Conservation (phyloP, 2,797 vertebrate species). For the Acanthurus tractus region DNA sequence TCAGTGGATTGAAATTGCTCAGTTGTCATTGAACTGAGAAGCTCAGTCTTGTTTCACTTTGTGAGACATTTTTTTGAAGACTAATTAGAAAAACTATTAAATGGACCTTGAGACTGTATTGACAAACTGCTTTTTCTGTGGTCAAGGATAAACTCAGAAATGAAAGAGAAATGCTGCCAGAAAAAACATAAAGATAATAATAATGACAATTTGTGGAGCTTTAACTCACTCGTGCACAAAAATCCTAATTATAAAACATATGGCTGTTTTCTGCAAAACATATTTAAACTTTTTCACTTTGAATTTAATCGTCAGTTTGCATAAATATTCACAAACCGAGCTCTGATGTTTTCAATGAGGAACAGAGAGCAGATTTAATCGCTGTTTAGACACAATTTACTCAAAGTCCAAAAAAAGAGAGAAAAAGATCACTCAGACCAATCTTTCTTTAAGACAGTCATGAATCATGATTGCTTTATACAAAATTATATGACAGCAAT, state of each 20-base stretch:
- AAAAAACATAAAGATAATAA: not conserved
- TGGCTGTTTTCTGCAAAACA: not conserved
- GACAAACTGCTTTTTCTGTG: not conserved
- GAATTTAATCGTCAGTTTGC: not conserved
- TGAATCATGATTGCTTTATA: slow-evolving; percentile 74
- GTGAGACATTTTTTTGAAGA: not conserved
- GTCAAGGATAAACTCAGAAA: not conserved
- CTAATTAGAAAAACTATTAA: not conserved
- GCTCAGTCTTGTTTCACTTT: not conserved
- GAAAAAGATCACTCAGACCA: slow-evolving; percentile 23
- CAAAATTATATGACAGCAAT: slow-evolving; percentile 78
- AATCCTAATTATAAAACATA: not conserved
- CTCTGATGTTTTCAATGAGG: not conserved
- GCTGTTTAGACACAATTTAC: slow-evolving; percentile 32
- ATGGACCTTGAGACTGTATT: not conserved
- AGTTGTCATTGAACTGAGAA: not conserved
- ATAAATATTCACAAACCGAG: not conserved
- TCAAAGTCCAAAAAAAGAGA: slow-evolving; percentile 17
- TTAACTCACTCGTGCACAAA: not conserved
- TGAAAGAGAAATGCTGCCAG: not conserved
- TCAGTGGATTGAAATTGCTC: not conserved
- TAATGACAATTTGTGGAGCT: not conserved
- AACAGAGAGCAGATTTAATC: slow-evolving; percentile 12
- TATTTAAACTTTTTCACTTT: not conserved
- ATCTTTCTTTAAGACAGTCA: slow-evolving; percentile 58